phyloP scores from a whole-genome alignment of 2,888 invertebrate species.

The Drosophila atripex region DNA sequence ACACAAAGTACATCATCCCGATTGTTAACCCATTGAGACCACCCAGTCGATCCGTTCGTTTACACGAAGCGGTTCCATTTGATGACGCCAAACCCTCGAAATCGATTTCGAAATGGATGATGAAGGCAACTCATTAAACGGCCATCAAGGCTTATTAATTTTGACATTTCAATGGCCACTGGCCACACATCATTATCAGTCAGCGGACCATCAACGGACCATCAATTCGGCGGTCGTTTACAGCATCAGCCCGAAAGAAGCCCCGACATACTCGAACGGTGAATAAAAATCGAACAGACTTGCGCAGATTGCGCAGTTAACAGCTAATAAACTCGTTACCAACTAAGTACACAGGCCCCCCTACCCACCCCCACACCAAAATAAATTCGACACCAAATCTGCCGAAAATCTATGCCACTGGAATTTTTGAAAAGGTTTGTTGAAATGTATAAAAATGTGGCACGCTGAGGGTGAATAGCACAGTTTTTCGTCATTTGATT shows the following conservation, averaged over 20 bases:
- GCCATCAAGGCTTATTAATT: slow-evolving; percentile 65
- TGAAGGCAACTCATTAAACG: slow-evolving; percentile 59
- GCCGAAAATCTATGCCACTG: background rate
- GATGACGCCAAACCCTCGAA: slow-evolving; percentile 47
- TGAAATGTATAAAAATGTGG: background rate
- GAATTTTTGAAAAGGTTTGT: background rate
- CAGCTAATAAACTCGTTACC: slow-evolving; percentile 71
- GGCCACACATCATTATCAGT: slow-evolving; percentile 67
- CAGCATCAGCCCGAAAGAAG: slow-evolving; percentile 15
- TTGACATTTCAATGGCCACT: slow-evolving; percentile 67
- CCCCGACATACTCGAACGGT: slow-evolving; percentile 32
- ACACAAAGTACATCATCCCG: background rate
- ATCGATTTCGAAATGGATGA: slow-evolving; percentile 9
- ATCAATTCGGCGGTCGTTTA: slow-evolving; percentile 34
- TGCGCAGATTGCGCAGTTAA: slow-evolving; percentile 60
- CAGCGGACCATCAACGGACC: slow-evolving; percentile 40
- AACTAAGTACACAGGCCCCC: slow-evolving; percentile 15
- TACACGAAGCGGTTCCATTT: slow-evolving; percentile 32
- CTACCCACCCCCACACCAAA: background rate
- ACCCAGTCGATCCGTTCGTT: slow-evolving; percentile 20
- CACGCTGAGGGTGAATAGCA: slow-evolving; percentile 30
- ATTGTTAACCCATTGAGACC: background rate
- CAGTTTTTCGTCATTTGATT: background rate
- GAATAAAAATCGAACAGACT: slow-evolving; percentile 8
- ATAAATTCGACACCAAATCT: background rate